A percentile compares a stretch with the other conserved stretches of the same genome.
phyloP scores from a whole-genome alignment of 2,797 vertebrate species.

The Smutsia temminckii region DNA sequence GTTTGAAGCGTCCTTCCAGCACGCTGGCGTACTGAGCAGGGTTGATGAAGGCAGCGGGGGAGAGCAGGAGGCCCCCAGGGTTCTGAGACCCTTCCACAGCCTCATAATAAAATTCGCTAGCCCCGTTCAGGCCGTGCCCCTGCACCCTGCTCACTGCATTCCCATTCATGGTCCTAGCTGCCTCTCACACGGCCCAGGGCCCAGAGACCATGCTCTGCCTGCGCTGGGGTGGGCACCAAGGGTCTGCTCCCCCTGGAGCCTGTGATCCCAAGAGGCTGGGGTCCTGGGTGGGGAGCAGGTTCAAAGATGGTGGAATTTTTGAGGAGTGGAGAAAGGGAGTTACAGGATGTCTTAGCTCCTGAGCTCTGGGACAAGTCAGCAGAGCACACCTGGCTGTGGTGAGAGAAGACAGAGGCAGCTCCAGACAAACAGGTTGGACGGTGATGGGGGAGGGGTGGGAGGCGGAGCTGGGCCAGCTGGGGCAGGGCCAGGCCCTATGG shows the following conservation, averaged over 20 bases:
- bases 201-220: constrained; percentile 63
- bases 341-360: neutral
- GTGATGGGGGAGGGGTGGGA: constrained; percentile 67
- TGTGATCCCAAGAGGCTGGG: neutral
- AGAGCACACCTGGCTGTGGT: constrained; percentile 64
- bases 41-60: constrained; percentile 94
- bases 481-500: constrained; percentile 60
- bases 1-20: constrained; percentile 95
- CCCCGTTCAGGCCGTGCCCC: constrained; percentile 61
- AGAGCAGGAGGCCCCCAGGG: constrained; percentile 87
- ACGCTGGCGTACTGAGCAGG: constrained; percentile 93
- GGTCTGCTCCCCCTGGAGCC: neutral
- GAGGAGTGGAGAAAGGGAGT: neutral
- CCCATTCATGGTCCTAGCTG: constrained; percentile 71
- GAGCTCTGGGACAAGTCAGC: neutral
- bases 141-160: constrained; percentile 59
- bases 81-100: constrained; percentile 77
- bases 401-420: constrained; percentile 49
- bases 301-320: constrained; percentile 15
- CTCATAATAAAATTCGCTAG: constrained; percentile 66
- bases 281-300: neutral
- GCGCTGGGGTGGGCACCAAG: neutral
- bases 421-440: constrained; percentile 79
- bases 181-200: constrained; percentile 44
- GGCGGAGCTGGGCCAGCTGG: constrained; percentile 47